Evolutionary conservation across 1,140 invertebrate genomes (phyloP).

Genomic region (Drosophila subobscura): DNA sequence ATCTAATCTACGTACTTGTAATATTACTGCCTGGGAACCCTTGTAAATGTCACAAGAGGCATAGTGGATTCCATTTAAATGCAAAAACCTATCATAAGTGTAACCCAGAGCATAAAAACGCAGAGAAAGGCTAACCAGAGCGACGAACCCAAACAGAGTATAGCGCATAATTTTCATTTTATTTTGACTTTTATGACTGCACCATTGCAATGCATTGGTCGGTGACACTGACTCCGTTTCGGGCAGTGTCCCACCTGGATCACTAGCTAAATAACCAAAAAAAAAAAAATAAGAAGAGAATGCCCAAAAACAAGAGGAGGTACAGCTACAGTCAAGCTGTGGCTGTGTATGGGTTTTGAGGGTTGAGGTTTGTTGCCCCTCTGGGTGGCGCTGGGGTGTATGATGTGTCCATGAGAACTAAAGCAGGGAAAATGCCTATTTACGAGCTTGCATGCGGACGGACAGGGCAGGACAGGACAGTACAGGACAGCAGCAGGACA

Average conservation of each 20-base stretch:
- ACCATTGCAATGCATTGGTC: no score
- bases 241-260: slow-evolving; percentile 79
- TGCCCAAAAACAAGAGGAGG: slow-evolving; percentile 18
- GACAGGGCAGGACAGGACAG: slow-evolving; percentile 24
- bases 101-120: slow-evolving; percentile 40
- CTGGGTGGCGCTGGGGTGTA: slow-evolving; percentile 1
- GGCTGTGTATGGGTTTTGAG: slow-evolving; percentile 6
- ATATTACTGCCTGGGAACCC: slow-evolving; percentile 4
- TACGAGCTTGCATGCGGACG: slow-evolving; percentile 80
- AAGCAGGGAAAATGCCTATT: slow-evolving; percentile 83
- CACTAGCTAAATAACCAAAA: slow-evolving; percentile 74
- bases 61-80: slow-evolving; percentile 40
- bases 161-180: slow-evolving; percentile 83
- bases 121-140: slow-evolving; percentile 17
- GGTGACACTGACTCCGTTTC: slow-evolving; percentile 47
- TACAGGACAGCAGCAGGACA: slow-evolving; percentile 62
- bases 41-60: slow-evolving; percentile 1
- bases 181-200: slow-evolving; percentile 83
- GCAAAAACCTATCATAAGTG: slow-evolving; percentile 54
- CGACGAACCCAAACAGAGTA: slow-evolving; percentile 57
- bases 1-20: no score
- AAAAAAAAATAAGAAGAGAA: slow-evolving; percentile 23
- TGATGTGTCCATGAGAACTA: slow-evolving; percentile 59
- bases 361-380: slow-evolving; percentile 8
- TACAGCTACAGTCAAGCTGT: not conserved